phyloP scores from a whole-genome alignment of 2,113 vertebrate genomes.

The Dicentrarchus labrax region DNA sequence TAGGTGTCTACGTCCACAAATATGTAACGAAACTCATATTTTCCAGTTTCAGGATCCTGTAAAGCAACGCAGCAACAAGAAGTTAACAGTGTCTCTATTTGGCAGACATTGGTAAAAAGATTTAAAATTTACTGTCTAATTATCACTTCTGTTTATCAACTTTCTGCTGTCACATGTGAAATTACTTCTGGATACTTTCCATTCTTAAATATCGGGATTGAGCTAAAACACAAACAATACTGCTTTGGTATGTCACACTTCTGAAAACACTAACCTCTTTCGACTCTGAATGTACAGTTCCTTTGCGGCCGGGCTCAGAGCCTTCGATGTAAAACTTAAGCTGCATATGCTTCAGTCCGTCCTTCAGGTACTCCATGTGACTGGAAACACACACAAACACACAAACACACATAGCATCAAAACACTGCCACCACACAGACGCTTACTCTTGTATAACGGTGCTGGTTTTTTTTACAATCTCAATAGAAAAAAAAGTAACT shows the following conservation, averaged over 20 bases:
- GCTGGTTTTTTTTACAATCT: not conserved
- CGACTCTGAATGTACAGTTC: constrained; percentile 92
- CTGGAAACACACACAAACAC: constrained; percentile 51
- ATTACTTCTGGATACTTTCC: not conserved
- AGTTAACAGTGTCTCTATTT: not conserved
- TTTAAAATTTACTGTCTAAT: not conserved
- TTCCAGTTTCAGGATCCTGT: constrained; percentile 91
- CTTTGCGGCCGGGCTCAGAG: constrained; percentile 90
- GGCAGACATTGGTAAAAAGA: not conserved
- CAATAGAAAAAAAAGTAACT: not conserved
- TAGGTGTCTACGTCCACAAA: constrained; percentile 92
- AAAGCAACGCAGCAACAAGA: constrained; percentile 33
- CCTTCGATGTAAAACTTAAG: constrained; percentile 97
- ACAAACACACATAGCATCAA: not conserved
- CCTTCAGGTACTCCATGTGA: constrained; percentile 89
- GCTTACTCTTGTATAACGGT: not conserved
- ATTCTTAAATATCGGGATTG: not conserved
- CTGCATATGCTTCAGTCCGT: constrained; percentile 90
- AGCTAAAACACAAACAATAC: not conserved
- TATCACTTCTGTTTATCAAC: not conserved
- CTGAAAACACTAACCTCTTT: constrained; percentile 86
- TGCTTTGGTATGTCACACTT: not conserved
- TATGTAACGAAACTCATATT: constrained; percentile 92
- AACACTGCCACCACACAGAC: not conserved
- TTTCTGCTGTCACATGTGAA: not conserved